Percentiles rank a stretch among this genome's conserved stretches.
phyloP scores from a whole-genome alignment of 2,888 invertebrate species.

The Apocheima hispidaria region DNA sequence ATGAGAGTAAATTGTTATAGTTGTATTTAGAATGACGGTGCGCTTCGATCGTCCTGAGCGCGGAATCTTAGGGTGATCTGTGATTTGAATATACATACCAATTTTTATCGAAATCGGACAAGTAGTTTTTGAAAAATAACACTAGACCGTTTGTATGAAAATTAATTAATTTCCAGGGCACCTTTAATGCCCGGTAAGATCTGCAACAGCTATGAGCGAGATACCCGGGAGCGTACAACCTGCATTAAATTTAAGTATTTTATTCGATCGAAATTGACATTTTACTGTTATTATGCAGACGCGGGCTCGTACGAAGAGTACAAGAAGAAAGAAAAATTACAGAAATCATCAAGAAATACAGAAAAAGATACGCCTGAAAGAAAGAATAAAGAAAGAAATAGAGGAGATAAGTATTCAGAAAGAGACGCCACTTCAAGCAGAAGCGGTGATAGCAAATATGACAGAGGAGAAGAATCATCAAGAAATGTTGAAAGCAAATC shows the following conservation, averaged over 20 bases:
- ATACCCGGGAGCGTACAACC: neutral
- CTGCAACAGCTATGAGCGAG: no score
- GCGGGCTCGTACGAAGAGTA: slow-evolving; percentile 90
- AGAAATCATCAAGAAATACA: slow-evolving; percentile 62
- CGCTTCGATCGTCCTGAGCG: no score
- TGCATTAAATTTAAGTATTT: neutral
- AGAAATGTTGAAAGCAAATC: slow-evolving; percentile 32
- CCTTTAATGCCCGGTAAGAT: no score
- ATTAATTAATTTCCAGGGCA: no score
- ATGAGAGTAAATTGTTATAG: no score
- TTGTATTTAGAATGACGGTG: no score
- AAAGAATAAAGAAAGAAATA: slow-evolving; percentile 51
- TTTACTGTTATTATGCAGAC: slow-evolving; percentile 79
- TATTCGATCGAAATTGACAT: neutral
- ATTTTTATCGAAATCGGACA: no score
- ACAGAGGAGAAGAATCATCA: slow-evolving; percentile 31
- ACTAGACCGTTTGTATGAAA: no score
- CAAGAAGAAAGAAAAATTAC: slow-evolving; percentile 80
- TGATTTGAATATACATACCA: no score
- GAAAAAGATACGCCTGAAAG: slow-evolving; percentile 54
- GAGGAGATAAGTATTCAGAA: neutral
- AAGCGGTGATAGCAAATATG: slow-evolving; percentile 11
- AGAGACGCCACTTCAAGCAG: slow-evolving; percentile 1
- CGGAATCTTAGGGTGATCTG: no score
- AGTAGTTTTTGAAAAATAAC: no score